A percentile compares a stretch with the other conserved stretches of the same genome.
phyloP scores from a whole-genome alignment of 2,888 invertebrate species.

The Mactromeris polynyma region DNA sequence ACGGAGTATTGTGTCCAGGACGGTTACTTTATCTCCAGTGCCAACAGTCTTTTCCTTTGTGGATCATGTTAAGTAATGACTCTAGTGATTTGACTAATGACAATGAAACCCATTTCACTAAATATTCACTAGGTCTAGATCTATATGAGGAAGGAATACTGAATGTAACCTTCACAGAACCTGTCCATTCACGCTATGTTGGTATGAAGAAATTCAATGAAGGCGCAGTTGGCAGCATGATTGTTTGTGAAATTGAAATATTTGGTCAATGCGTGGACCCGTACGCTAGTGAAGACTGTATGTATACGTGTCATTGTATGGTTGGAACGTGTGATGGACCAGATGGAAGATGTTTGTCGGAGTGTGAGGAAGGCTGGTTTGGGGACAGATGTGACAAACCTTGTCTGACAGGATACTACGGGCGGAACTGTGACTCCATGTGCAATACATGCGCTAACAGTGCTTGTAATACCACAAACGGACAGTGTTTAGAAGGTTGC shows the following conservation, averaged over 20 bases:
- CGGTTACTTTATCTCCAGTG: neutral
- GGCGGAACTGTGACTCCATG: neutral
- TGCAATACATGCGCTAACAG: neutral
- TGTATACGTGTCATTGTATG: neutral
- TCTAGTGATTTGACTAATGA: neutral
- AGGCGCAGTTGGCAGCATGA: neutral
- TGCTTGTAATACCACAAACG: neutral
- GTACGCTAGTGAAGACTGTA: neutral
- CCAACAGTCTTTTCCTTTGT: neutral
- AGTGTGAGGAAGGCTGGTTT: constrained; percentile 20
- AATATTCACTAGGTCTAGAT: neutral
- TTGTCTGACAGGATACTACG: constrained; percentile 6
- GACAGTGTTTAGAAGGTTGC: constrained; percentile 29
- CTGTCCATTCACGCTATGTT: constrained; percentile 5
- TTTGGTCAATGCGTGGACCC: constrained; percentile 2
- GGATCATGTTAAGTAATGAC: neutral
- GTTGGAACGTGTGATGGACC: neutral
- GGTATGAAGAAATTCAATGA: constrained; percentile 2
- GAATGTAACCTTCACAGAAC: neutral
- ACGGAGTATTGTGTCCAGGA: constrained; percentile 7
- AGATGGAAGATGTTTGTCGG: neutral
- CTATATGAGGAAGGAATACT: neutral
- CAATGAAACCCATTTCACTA: neutral
- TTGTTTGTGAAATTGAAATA: constrained; percentile 29
- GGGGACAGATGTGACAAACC: neutral